phyloP scores from a whole-genome alignment of 2,113 vertebrate genomes.

The Leiothrix lutea region DNA sequence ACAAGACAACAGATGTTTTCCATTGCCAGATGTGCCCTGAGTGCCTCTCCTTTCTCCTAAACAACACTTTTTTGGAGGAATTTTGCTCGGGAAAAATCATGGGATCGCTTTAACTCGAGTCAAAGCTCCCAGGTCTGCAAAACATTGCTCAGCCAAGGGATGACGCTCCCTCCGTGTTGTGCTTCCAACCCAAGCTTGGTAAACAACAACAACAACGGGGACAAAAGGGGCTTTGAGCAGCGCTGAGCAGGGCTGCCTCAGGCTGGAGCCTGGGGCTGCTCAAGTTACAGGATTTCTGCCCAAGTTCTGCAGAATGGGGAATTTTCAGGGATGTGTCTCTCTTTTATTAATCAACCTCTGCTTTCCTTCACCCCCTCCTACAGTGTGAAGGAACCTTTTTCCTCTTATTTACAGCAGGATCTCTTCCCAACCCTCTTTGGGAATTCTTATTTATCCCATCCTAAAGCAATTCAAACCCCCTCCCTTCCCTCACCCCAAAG shows the following conservation, averaged over 20 bases:
- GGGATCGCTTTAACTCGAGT: neutral
- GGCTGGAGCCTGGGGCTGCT: neutral
- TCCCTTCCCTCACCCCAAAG: neutral
- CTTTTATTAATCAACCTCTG: neutral
- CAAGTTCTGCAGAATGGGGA: neutral
- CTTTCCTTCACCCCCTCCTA: neutral
- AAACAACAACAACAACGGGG: conserved; percentile 9
- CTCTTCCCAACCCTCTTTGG: neutral
- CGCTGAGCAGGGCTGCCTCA: neutral
- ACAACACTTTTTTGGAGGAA: neutral
- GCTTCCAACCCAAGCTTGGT: neutral
- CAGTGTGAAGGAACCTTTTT: neutral
- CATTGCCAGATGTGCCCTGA: neutral
- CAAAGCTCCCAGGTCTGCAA: neutral
- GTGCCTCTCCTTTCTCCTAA: neutral
- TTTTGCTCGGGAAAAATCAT: neutral
- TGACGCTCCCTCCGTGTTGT: neutral
- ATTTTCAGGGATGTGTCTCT: neutral
- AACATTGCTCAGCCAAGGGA: neutral
- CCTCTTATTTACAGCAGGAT: neutral
- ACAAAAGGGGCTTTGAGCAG: conserved; percentile 49
- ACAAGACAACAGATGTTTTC: neutral
- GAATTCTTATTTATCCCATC: neutral
- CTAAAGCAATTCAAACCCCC: neutral
- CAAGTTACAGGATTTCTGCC: neutral